Conservation (phyloP, 2,888 invertebrate genomes). For the Dicycla oo region DNA sequence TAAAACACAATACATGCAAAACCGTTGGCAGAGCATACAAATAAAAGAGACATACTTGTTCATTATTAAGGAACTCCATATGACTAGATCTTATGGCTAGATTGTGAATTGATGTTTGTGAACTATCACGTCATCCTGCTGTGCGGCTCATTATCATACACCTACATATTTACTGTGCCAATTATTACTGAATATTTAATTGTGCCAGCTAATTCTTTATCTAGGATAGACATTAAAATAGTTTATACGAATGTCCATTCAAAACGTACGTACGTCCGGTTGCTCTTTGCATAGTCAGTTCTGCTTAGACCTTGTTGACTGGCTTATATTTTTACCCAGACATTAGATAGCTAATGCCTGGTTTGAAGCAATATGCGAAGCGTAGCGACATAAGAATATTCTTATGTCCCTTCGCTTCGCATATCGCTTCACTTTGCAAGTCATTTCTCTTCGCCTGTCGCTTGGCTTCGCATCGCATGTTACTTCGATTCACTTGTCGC, state of each 20-base stretch:
- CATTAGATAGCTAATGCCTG: too few relatives aligned
- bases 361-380: too few relatives aligned
- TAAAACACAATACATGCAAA: neutral
- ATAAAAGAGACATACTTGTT: conserved; percentile 3
- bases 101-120: conserved; percentile 37
- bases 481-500: too few relatives aligned
- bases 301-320: too few relatives aligned
- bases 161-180: conserved; percentile 13
- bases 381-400: too few relatives aligned
- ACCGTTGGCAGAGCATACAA: neutral
- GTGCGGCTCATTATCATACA: conserved; percentile 32
- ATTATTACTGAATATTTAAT: conserved; percentile 18
- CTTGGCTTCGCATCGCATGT: too few relatives aligned
- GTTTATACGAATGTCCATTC: neutral
- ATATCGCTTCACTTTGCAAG: too few relatives aligned
- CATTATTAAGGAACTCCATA: conserved; percentile 7
- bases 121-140: conserved; percentile 53
- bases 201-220: neutral
- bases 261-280: too few relatives aligned
- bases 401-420: too few relatives aligned
- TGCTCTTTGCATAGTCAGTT: too few relatives aligned
- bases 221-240: neutral
- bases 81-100: conserved; percentile 26
- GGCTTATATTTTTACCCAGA: too few relatives aligned
- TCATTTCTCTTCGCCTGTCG: too few relatives aligned